These are phyloP conservation scores for Progne subis DNA, from an alignment of 2,113 vertebrate genomes.

Conservation along the genomic window DNA sequence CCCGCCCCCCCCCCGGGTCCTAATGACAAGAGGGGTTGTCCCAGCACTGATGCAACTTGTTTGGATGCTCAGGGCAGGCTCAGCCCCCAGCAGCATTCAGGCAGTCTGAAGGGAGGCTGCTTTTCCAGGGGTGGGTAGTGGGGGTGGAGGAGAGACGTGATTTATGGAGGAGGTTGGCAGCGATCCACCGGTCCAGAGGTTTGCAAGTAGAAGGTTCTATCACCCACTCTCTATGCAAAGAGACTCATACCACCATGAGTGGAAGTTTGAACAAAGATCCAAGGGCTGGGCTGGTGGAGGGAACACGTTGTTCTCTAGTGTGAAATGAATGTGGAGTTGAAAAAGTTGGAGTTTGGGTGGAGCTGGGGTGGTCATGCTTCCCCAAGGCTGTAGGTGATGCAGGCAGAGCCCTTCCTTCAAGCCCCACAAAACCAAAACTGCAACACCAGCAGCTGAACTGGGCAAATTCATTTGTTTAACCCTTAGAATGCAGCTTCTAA, in stretches of 20 bases:
- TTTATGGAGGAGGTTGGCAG: slow-evolving; percentile 21
- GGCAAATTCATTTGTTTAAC: background rate
- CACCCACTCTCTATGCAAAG: slow-evolving; percentile 48
- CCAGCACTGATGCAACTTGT: background rate
- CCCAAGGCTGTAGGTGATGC: background rate
- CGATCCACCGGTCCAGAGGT: background rate
- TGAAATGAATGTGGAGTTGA: background rate
- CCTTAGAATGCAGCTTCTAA: background rate
- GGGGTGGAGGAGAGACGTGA: background rate
- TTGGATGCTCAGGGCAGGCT: background rate
- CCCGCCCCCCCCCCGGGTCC: background rate
- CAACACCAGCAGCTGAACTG: background rate
- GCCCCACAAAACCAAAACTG: background rate
- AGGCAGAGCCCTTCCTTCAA: background rate
- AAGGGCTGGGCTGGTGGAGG: slow-evolving; percentile 1
- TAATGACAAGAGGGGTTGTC: background rate
- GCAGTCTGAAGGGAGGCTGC: background rate
- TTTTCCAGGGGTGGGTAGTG: background rate
- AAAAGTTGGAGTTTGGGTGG: background rate
- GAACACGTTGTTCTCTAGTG: slow-evolving; percentile 16
- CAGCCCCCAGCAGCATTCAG: background rate
- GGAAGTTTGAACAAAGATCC: slow-evolving; percentile 35
- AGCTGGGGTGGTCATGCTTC: background rate
- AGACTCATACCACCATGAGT: background rate
- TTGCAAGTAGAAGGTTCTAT: slow-evolving; percentile 37